Percentiles rank a stretch among this genome's conserved stretches.
These are phyloP conservation scores for Corythoichthys haematopterus DNA, from an alignment of 2,113 vertebrate species.

Conservation along the genomic window DNA sequence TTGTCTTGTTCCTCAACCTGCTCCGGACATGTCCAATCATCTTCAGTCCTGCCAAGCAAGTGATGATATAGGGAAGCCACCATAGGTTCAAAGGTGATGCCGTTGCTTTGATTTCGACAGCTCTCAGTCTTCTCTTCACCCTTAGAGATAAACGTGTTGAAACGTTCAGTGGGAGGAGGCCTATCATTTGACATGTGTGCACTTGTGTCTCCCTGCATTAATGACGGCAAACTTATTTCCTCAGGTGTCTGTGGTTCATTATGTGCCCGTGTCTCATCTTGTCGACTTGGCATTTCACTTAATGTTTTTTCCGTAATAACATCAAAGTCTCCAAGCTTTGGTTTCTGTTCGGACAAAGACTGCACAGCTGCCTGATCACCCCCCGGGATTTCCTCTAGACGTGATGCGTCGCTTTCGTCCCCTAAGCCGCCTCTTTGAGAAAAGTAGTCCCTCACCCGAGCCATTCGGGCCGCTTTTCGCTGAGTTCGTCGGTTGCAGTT, in stretches of 20 bases:
- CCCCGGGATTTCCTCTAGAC: conserved; percentile 14
- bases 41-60: conserved; percentile 47
- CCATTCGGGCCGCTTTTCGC: conserved; percentile 55
- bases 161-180: conserved; percentile 6
- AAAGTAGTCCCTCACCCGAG: conserved; percentile 54
- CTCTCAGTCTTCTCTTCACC: conserved; percentile 10
- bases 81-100: conserved; percentile 56
- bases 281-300: conserved; percentile 4
- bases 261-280: conserved; percentile 6
- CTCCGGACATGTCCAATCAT: not conserved
- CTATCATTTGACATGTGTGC: conserved; percentile 13
- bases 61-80: conserved; percentile 61
- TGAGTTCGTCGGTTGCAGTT: conserved; percentile 41
- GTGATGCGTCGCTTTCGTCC: conserved; percentile 17
- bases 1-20: not conserved
- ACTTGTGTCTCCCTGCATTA: conserved; percentile 9
- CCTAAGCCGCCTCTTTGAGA: conserved; percentile 19
- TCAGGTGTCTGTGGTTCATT: conserved; percentile 25
- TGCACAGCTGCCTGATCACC: not conserved
- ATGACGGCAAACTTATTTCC: conserved; percentile 10
- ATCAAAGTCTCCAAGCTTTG: conserved; percentile 3
- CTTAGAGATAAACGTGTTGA: not conserved
- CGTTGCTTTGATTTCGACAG: conserved; percentile 3
- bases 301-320: not conserved
- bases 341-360: conserved; percentile 10